phyloP scores from a whole-genome alignment of 2,797 vertebrate species.

The Eulemur rubriventer region DNA sequence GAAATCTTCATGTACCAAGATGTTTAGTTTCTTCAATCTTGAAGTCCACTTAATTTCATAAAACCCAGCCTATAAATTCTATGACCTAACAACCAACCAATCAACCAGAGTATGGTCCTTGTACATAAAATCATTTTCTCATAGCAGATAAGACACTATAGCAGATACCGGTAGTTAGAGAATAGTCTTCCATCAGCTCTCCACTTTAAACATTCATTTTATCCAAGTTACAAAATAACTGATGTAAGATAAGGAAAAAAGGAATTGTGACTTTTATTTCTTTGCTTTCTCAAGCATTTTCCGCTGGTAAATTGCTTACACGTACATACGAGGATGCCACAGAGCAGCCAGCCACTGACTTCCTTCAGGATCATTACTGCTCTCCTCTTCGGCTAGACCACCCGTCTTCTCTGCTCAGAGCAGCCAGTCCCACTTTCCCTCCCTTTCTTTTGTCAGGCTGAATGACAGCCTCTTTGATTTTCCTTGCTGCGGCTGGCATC shows the following conservation, averaged over 20 bases:
- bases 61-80: neutral
- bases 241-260: neutral
- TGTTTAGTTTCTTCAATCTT: neutral
- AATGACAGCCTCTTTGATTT: neutral
- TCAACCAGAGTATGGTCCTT: neutral
- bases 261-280: neutral
- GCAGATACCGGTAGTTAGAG: neutral
- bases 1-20: neutral
- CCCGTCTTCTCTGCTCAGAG: neutral
- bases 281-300: conserved; percentile 16
- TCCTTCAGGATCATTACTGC: neutral
- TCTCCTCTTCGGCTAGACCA: neutral
- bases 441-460: neutral
- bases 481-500: neutral
- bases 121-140: neutral
- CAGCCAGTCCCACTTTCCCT: neutral
- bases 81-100: neutral
- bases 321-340: neutral
- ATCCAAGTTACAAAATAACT: neutral
- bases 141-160: neutral
- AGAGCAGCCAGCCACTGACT: neutral
- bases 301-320: neutral
- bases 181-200: neutral
- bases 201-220: conserved; percentile 24
- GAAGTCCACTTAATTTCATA: neutral